Base-by-base conservation (phyloP, 2,113 vertebrate species). In the Alosa alosa region DNA sequence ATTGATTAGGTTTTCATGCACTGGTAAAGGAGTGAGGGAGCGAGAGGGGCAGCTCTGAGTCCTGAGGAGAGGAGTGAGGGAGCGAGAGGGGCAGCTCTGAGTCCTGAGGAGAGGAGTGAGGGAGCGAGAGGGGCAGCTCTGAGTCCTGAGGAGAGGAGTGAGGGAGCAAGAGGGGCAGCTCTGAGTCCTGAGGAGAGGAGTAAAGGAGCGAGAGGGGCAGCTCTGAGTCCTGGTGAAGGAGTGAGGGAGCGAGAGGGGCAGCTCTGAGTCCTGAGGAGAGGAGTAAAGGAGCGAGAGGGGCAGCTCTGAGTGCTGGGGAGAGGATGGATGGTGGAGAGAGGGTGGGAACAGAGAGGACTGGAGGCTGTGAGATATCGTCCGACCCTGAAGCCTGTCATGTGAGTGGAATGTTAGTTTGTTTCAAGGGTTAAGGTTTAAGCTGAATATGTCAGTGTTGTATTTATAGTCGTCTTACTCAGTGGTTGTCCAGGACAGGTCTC, bases 1-100 rank as follows among this genome's bases (percentile, higher is more conserved):
- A 78, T 78, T 78, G 72, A 78, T 78, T 78, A 11, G 72, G 3
- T 39, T 78, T 78, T 78, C 72, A 78, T 78, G 72, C 39, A 78
- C 31, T 78, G 10, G 64, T 72, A 72, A 78, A 78, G 31, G 31
- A 78, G 72, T 39, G 72, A 78, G 17, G 15, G 36, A 17, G 13
- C 2, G 72, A 78, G 72, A 78, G 72, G 22, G 60, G 60, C 60
- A 4, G 6, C 22, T 25, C 22, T 64, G 20, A 64, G 60, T 20
- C 60, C 60, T 64, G 9, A 47, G 46, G 46, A 47, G 46, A 47
- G 46, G 31, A 31, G 31, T 31, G 31, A 31, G 31, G 31, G 31
- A 31, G 31, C 31, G 31, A 31, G 31, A 31, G 31, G 31, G 31
- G 31, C 31, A 31, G 31, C 31, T 31, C 31, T 31, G 31, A 44